Percentiles rank a stretch among this genome's conserved stretches.
Conservation (phyloP, 2,797 vertebrate species). For the Lithobates sylvaticus region DNA sequence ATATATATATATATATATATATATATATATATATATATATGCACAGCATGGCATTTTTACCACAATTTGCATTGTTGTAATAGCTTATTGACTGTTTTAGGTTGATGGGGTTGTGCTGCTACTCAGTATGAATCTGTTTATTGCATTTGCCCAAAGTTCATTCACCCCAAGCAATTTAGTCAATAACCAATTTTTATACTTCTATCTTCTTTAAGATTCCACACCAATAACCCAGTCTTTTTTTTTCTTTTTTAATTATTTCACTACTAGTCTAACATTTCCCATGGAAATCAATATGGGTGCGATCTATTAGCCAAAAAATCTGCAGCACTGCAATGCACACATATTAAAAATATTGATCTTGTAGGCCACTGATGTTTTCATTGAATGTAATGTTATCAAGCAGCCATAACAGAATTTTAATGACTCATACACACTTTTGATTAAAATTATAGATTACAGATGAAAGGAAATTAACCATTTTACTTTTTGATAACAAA, state of each 20-base stretch:
- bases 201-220: conserved; percentile 85
- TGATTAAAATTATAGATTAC: conserved; percentile 90
- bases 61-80: conserved; percentile 98
- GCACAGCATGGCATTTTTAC: conserved; percentile 84
- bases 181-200: conserved; percentile 98
- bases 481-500: conserved; percentile 77
- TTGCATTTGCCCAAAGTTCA: conserved; percentile 92
- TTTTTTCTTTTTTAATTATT: conserved; percentile 80
- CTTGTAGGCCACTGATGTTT: conserved; percentile 78
- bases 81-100: conserved; percentile 95
- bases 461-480: conserved; percentile 68
- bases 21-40: conserved; percentile 70
- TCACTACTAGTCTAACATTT: conserved; percentile 93
- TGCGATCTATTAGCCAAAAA: conserved; percentile 92
- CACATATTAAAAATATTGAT: conserved; percentile 90
- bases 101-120: conserved; percentile 88
- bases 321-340: conserved; percentile 83
- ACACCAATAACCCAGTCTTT: conserved; percentile 77
- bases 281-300: conserved; percentile 93
- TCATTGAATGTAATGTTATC: conserved; percentile 84
- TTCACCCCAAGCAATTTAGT: conserved; percentile 88
- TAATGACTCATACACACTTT: conserved; percentile 83
- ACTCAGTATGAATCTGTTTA: conserved; percentile 91
- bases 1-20: conserved; percentile 75
- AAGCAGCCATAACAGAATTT: conserved; percentile 83